A percentile compares a stretch with the other conserved stretches of the same genome.
Evolutionary conservation across 1,140 invertebrate genomes (phyloP).

Genomic region (Bombus balteatus): DNA sequence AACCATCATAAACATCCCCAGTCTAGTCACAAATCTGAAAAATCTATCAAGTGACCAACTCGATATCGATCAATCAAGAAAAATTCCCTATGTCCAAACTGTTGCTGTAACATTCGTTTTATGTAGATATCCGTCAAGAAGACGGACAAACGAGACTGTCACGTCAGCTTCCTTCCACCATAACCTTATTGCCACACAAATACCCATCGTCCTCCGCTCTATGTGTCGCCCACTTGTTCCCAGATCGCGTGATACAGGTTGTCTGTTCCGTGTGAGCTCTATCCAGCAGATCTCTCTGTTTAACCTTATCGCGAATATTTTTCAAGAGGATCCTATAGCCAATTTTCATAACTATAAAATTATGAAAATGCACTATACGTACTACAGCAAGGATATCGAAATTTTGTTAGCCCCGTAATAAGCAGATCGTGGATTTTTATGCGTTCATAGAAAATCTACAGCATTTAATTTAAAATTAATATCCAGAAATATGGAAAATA

Average conservation of each 20-base stretch:
- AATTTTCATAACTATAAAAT: too few relatives aligned
- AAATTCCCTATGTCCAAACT: neutral
- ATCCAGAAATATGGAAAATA: too few relatives aligned
- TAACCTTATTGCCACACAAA: neutral
- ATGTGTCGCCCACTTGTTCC: slow-evolving; percentile 38
- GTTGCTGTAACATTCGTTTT: neutral
- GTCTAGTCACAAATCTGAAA: too few relatives aligned
- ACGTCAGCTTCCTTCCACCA: neutral
- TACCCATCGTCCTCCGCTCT: slow-evolving; percentile 8
- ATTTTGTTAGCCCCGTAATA: too few relatives aligned
- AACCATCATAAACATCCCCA: too few relatives aligned
- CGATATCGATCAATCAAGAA: neutral
- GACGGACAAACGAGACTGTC: neutral
- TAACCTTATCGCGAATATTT: too few relatives aligned
- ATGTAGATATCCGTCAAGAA: neutral
- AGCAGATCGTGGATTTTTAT: too few relatives aligned
- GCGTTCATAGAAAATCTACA: too few relatives aligned
- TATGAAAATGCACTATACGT: too few relatives aligned
- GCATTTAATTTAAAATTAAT: too few relatives aligned
- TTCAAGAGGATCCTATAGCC: too few relatives aligned
- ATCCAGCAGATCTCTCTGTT: neutral
- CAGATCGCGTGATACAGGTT: slow-evolving; percentile 32
- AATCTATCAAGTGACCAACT: neutral
- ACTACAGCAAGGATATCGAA: too few relatives aligned
- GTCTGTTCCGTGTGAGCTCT: slow-evolving; percentile 16